Conservation (phyloP, 2,888 invertebrate species). For the Orgyia antiqua region DNA sequence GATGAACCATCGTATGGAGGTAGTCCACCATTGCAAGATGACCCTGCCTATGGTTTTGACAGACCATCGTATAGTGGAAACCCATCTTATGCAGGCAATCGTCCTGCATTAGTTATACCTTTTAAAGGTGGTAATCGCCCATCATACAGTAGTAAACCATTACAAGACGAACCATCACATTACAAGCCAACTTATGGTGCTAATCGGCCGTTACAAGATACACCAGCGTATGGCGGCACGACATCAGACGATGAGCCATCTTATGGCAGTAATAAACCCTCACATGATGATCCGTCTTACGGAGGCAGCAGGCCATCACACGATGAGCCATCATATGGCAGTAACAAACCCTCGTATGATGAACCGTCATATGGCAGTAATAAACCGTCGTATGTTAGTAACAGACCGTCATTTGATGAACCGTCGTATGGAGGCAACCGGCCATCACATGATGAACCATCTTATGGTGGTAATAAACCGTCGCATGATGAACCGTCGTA, state of each 20-base stretch:
- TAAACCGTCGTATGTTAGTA: background rate
- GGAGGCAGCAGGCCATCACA: conserved; percentile 1
- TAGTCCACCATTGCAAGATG: conserved; percentile 1
- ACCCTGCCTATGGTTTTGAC: background rate
- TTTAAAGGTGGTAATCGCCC: background rate
- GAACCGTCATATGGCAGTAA: background rate
- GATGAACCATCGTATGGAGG: background rate
- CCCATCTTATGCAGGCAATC: conserved; percentile 2
- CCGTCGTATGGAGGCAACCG: conserved; percentile 1
- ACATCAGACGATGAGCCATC: background rate
- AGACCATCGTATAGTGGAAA: background rate
- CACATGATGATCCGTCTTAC: conserved; percentile 1
- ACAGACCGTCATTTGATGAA: background rate
- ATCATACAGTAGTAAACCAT: background rate
- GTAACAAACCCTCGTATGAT: background rate
- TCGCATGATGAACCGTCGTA: background rate
- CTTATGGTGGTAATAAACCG: conserved; percentile 2
- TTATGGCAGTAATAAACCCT: conserved; percentile 1
- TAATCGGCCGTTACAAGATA: conserved; percentile 1
- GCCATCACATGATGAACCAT: background rate
- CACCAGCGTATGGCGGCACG: background rate
- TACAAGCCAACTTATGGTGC: background rate
- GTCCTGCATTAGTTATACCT: background rate
- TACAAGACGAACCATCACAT: background rate
- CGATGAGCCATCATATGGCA: background rate